Percentiles rank a stretch among this genome's conserved stretches.
Conservation (phyloP, 2,113 vertebrate species). For the Gadus macrocephalus region DNA sequence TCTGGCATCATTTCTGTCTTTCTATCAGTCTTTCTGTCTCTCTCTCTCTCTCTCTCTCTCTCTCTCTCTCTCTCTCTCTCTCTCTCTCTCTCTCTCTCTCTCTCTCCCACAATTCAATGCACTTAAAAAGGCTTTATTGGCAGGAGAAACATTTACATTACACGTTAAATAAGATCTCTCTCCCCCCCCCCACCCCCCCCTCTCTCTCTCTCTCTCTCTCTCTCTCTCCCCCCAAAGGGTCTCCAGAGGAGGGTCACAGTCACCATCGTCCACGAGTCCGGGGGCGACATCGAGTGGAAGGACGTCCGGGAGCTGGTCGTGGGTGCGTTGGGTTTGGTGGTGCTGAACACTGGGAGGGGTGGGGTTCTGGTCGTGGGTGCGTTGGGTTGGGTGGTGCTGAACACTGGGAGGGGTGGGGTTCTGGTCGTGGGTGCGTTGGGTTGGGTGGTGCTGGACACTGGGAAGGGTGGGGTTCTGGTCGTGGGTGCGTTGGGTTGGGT, state of each 20-base stretch:
- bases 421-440: too few species aligned
- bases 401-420: too few species aligned
- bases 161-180: too few species aligned
- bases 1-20: too few species aligned
- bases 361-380: not conserved
- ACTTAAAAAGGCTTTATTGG: too few species aligned
- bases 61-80: not conserved
- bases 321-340: conserved; percentile 71
- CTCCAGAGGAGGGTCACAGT: conserved; percentile 93
- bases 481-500: too few species aligned
- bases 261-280: conserved; percentile 91
- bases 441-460: too few species aligned
- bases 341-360: not conserved
- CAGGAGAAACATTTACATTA: not conserved
- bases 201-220: too few species aligned
- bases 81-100: not conserved
- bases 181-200: too few species aligned
- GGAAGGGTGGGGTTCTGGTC: too few species aligned
- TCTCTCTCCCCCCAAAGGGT: conserved; percentile 71
- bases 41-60: not conserved
- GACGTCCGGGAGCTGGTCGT: conserved; percentile 95
- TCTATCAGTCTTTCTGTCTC: too few species aligned
- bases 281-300: conserved; percentile 88
- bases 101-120: not conserved
- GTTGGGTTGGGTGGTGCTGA: too few species aligned